phyloP scores from a whole-genome alignment of 1,140 invertebrate species.

The Temnothorax nylanderi region DNA sequence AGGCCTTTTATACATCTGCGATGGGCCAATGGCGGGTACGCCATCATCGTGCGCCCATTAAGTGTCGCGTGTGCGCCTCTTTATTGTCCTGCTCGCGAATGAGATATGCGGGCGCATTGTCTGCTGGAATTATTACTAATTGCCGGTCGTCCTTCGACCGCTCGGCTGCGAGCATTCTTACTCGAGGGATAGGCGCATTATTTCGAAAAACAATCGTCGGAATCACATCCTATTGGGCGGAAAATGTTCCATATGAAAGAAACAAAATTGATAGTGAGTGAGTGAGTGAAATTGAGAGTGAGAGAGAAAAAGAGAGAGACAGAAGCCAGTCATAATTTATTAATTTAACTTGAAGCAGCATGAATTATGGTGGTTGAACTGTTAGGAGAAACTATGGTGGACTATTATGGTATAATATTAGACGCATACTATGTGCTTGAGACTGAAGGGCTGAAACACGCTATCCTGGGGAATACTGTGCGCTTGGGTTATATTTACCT shows the following conservation, averaged over 20 bases:
- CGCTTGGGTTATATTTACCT: constrained; percentile 8
- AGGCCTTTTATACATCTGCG: constrained; percentile 30
- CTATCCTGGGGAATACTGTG: not conserved
- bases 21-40: constrained; percentile 44
- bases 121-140: constrained; percentile 80
- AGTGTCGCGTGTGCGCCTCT: constrained; percentile 52
- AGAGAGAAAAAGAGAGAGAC: not conserved
- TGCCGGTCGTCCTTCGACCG: constrained; percentile 78
- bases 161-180: constrained; percentile 40
- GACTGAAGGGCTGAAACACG: constrained; percentile 28
- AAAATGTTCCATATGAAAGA: not conserved
- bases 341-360: constrained; percentile 18
- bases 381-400: constrained; percentile 27
- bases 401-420: constrained; percentile 11
- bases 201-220: constrained; percentile 19
- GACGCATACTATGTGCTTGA: not conserved
- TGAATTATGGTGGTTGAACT: constrained; percentile 34
- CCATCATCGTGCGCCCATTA: constrained; percentile 56
- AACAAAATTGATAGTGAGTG: not conserved
- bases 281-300: not conserved
- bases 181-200: constrained; percentile 16
- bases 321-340: constrained; percentile 5
- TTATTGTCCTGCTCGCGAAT: constrained; percentile 69
- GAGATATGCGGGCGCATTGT: constrained; percentile 78
- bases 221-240: not conserved